A percentile compares a stretch with the other conserved stretches of the same genome.
phyloP scores from a whole-genome alignment of 2,888 invertebrate genomes.

The Sycophila texana region DNA sequence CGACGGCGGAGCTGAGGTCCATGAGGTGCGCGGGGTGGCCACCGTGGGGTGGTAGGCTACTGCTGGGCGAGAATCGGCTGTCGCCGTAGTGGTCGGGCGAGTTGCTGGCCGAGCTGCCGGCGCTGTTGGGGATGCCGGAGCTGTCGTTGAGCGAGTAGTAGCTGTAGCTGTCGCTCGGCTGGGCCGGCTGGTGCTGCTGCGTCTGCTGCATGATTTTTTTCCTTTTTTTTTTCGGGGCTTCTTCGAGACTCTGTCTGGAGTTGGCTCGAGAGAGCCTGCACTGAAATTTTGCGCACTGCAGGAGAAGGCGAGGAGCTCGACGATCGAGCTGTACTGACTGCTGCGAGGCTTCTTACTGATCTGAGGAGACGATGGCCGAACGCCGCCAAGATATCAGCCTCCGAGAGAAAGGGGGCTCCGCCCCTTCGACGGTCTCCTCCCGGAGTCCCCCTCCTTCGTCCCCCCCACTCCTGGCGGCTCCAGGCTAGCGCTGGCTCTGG shows the following conservation, averaged over 20 bases:
- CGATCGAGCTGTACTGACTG: background rate
- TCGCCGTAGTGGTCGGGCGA: constrained; percentile 67
- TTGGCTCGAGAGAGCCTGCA: background rate
- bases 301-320: background rate
- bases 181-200: constrained; percentile 61
- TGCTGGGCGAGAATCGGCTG: constrained; percentile 66
- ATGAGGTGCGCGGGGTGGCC: constrained; percentile 61
- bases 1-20: constrained; percentile 61
- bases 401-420: constrained; percentile 12
- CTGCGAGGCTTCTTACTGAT: constrained; percentile 17
- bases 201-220: background rate
- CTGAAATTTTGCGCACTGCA: background rate
- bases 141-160: constrained; percentile 66
- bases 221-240: too few relatives aligned
- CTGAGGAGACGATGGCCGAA: background rate
- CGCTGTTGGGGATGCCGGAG: constrained; percentile 68
- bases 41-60: too few relatives aligned
- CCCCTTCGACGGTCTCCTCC: background rate
- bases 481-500: too few relatives aligned
- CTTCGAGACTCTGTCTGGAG: background rate
- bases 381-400: constrained; percentile 5
- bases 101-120: constrained; percentile 70
- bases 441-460: background rate
- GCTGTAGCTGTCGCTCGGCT: constrained; percentile 42
- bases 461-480: background rate